Percentiles rank a stretch among this genome's conserved stretches.
Conservation (phyloP, 2,888 invertebrate genomes). For the Rhyacophila evoluta region DNA sequence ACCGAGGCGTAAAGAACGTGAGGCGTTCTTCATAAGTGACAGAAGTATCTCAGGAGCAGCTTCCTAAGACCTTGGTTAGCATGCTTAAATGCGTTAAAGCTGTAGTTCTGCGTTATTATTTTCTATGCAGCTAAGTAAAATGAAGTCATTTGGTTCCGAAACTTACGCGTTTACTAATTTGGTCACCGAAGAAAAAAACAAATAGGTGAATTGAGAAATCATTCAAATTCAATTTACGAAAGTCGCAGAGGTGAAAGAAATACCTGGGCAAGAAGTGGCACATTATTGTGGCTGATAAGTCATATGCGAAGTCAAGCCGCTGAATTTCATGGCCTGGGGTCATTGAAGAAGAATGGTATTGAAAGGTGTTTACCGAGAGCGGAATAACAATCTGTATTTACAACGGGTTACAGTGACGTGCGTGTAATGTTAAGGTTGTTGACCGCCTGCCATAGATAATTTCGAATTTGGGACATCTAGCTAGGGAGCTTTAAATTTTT, state of each 20-base stretch:
- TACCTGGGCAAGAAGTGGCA: neutral
- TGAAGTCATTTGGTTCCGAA: no score
- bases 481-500: no score
- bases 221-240: neutral
- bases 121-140: no score
- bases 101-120: no score
- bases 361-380: conserved; percentile 6
- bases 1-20: no score
- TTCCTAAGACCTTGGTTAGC: no score
- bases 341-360: neutral
- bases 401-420: neutral
- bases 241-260: conserved; percentile 11
- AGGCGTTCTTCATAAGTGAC: no score
- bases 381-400: conserved; percentile 10
- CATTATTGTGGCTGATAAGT: conserved; percentile 9
- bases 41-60: no score
- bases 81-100: no score
- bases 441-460: neutral
- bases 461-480: no score
- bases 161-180: no score
- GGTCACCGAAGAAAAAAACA: no score
- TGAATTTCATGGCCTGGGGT: conserved; percentile 14
- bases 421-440: neutral
- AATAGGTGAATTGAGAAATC: conserved; percentile 7
- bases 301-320: neutral